Evolutionary conservation across 1,140 invertebrate genomes (phyloP), one percentile per base, ranked within the genome.

Genomic region (Drosophila nigrodunni): DNA sequence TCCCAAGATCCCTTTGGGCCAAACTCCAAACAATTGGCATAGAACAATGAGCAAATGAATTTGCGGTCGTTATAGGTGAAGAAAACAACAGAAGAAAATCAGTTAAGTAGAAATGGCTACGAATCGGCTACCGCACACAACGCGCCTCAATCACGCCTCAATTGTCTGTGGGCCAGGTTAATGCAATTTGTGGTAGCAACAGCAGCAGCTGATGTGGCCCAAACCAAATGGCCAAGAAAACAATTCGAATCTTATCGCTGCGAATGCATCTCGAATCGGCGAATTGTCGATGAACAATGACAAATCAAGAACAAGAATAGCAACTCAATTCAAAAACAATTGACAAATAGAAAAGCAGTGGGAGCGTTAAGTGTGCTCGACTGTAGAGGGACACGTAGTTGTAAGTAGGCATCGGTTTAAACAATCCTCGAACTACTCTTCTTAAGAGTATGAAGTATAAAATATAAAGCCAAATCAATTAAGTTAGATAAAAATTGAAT

Each of bases 81-180:
- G 21, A 50, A 50, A n/a, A 43, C n/a, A 43, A 43, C 10, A 43
- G 10, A 43, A 2, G 39, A 43, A 43, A 71, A 30, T 30, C 25
- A 30, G 25, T 30, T 30, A 30, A 30, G 25, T 30, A 30, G 25
- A 30, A 30, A 30, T 30, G 25, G 25, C 25, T 30, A 30, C 6
- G 25, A 74, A 77, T 70, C 60, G 54, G 39, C 64, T 77, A 80
- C 82, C 77, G 66, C 81, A 85, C 82, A 83, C 81, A 77, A 73
- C 66, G 74, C 37, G 66, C 80, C 73, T 71, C 80, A 88, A 88
- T 88, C 83, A 88, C 85, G 83, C 85, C 85, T 88, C 80, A 77
- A 87, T 87, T 88, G 77, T 88, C 67, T 21, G n/a, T 46, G 61
- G 62, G 60, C 73, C 57, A 72, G 68, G 77, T 35, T 78, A 80